A percentile compares a stretch with the other conserved stretches of the same genome.
phyloP scores from a whole-genome alignment of 2,113 vertebrate genomes.

The Alouatta palliata region DNA sequence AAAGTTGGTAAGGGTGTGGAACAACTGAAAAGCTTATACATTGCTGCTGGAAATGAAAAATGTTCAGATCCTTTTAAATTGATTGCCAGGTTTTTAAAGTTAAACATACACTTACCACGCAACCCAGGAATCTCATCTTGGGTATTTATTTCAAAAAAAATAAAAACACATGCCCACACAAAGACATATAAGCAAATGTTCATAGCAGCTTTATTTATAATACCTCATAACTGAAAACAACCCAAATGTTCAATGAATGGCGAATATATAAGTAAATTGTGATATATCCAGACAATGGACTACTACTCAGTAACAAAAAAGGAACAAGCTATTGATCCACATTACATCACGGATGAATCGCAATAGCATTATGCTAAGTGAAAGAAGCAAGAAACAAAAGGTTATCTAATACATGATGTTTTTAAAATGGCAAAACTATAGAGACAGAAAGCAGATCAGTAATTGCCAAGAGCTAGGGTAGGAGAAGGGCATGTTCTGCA shows the following conservation, averaged over 20 bases:
- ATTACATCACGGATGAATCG: background rate
- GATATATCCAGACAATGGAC: constrained; percentile 10
- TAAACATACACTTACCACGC: constrained; percentile 48
- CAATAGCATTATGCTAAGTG: background rate
- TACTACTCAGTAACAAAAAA: constrained; percentile 29
- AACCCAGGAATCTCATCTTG: constrained; percentile 56
- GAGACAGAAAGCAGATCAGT: background rate
- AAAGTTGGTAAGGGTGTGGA: background rate
- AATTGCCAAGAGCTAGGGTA: background rate
- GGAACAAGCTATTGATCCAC: background rate
- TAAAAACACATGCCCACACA: constrained; percentile 68
- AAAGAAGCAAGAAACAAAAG: constrained; percentile 14
- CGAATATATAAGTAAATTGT: constrained; percentile 46
- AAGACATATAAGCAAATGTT: constrained; percentile 61
- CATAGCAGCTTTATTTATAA: constrained; percentile 70
- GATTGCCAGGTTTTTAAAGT: constrained; percentile 59
- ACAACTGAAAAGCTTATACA: background rate
- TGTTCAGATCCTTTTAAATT: constrained; percentile 35
- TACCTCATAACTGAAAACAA: constrained; percentile 58
- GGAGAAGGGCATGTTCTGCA: background rate
- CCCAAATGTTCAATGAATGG: constrained; percentile 57
- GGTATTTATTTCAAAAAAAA: constrained; percentile 67
- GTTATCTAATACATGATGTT: background rate
- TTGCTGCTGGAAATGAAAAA: constrained; percentile 27
- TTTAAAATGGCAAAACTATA: background rate